Conservation (phyloP, 2,113 vertebrate species). For the Shinisaurus crocodilurus region DNA sequence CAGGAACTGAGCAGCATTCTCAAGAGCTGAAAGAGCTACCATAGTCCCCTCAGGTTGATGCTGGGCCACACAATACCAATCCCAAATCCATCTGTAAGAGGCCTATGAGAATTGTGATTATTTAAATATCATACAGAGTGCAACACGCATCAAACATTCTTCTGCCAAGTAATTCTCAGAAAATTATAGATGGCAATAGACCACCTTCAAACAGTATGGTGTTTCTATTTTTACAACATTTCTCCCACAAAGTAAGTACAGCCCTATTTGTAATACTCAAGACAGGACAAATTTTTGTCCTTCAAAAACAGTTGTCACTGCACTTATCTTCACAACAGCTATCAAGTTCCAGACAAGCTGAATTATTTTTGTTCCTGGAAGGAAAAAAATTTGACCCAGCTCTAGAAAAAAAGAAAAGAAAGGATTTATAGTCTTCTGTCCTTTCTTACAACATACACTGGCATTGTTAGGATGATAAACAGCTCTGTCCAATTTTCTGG, state of each 20-base stretch:
- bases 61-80: background rate
- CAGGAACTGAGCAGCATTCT: rapidly evolving
- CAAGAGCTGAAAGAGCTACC: background rate
- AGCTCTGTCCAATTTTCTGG: conserved; percentile 84
- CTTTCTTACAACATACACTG: conserved; percentile 70
- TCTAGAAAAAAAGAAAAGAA: conserved; percentile 65
- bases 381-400: conserved; percentile 75
- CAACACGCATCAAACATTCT: conserved; percentile 15
- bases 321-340: conserved; percentile 76
- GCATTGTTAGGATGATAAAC: conserved; percentile 85
- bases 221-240: conserved; percentile 60
- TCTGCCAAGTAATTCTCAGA: conserved; percentile 54
- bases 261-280: conserved; percentile 73
- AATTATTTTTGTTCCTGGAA: conserved; percentile 76
- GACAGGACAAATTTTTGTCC: conserved; percentile 78
- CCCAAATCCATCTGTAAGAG: conserved; percentile 4
- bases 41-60: background rate
- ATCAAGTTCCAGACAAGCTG: conserved; percentile 79
- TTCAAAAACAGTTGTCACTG: conserved; percentile 79
- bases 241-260: conserved; percentile 42
- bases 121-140: conserved; percentile 53
- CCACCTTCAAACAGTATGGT: conserved; percentile 51
- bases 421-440: conserved; percentile 78
- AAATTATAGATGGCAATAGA: conserved; percentile 69
- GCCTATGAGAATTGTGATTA: conserved; percentile 34